Percentiles rank a stretch among this genome's conserved stretches.
Evolutionary conservation across 23 tunicate species (phyloP).

Genomic region (Ciona savignyi): DNA sequence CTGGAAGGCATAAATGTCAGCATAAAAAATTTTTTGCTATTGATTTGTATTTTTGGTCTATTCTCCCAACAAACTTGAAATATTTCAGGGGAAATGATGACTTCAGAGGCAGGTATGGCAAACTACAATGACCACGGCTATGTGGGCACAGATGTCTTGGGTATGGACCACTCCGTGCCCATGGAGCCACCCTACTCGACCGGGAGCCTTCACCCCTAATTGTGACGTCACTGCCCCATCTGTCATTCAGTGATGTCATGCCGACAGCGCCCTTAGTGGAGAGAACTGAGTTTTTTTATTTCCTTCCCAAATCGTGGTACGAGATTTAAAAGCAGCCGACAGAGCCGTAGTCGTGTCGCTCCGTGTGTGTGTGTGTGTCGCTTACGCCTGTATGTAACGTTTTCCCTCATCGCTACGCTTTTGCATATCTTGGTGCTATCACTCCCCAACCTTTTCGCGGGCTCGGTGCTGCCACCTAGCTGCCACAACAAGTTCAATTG

Average conservation of each 20-base stretch:
- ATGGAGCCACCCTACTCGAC: neutral
- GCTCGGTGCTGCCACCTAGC: neutral
- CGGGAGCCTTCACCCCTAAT: neutral
- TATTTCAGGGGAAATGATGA: constrained; percentile 33
- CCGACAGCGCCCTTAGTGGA: neutral
- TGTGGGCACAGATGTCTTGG: neutral
- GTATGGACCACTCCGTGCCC: neutral
- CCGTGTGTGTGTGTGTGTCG: neutral
- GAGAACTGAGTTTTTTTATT: neutral
- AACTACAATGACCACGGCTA: constrained; percentile 10
- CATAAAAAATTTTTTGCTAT: too few relatives aligned
- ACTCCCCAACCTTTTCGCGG: neutral
- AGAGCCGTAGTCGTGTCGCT: neutral
- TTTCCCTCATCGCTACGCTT: neutral
- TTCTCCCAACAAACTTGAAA: neutral
- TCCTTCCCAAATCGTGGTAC: constrained; percentile 1
- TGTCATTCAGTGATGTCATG: neutral
- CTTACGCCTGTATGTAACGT: neutral
- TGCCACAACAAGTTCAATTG: neutral
- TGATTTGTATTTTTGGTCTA: neutral
- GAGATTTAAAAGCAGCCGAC: constrained; percentile 1
- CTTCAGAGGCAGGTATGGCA: constrained; percentile 27
- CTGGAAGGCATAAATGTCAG: too few relatives aligned
- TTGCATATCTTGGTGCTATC: neutral
- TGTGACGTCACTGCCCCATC: neutral